Base-by-base conservation (phyloP, 2,797 vertebrate species). In the Schizopygopsis pylzovi region DNA sequence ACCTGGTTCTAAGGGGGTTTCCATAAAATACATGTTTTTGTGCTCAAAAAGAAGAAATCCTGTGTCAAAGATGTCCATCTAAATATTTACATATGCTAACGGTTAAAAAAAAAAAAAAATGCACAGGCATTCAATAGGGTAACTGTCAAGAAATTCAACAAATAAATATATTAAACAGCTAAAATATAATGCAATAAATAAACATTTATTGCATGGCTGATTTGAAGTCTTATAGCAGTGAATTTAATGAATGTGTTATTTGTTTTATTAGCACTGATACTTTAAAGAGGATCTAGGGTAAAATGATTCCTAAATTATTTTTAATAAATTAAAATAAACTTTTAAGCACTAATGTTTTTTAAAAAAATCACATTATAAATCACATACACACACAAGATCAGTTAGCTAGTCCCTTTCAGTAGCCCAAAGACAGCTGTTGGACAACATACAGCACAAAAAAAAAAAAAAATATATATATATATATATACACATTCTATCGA, bases 401-500 rank as follows among this genome's bases (percentile, higher is more conserved):
- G 37, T 37, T 56, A 45, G 43, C 43, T 11, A 12, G 41, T 72
- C 41, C 49, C 11, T 33, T 75, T 52, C 72, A 33, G 28, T 12
- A 75, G 8, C 72, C 47, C 4, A 52, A 7, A 75, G 45, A 75
- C 72, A 75, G 4, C 15, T 13, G 3, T 15, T 72, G 16, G 22
- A 11, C 25, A 12, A 72, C 33, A 12, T 33, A 59, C 52, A 72
- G n/a, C 28, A 61, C 11, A 1, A 65, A 45, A 11, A 49, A 75
- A 54, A 28, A 28, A 28, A 28, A 28, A 28, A 28, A 28, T 28
- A 33, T 33, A 33, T 33, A 33, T 33, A 33, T 33, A 33, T 33
- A 33, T 33, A 33, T 33, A 33, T 15, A 70, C 63, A 85, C 52
- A 85, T 41, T 52, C 2, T 63, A 70, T 68, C 12, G n/a, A 77